Conservation (phyloP, 2,888 invertebrate genomes). For the Polyommatus iphigenia region DNA sequence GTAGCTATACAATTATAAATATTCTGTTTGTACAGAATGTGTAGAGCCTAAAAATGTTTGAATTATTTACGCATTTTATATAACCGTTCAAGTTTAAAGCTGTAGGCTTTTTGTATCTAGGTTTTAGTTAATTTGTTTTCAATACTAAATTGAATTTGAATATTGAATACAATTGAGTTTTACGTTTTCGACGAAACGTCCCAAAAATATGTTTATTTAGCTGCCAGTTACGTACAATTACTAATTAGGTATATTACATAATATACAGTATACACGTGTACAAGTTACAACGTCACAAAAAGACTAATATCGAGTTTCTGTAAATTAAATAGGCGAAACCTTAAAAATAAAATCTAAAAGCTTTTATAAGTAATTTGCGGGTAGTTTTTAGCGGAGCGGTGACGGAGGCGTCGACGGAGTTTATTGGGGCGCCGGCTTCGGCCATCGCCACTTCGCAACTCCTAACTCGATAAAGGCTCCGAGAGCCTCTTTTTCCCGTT, state of each 20-base stretch:
- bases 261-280: no score
- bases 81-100: not conserved
- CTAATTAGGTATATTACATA: no score
- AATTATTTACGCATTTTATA: not conserved
- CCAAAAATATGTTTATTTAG: no score
- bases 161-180: not conserved
- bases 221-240: no score
- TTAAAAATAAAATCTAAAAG: conserved; percentile 10
- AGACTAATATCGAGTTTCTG: not conserved
- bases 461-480: conserved; percentile 67
- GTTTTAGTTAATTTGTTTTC: not conserved
- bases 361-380: conserved; percentile 34
- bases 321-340: not conserved
- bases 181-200: no score
- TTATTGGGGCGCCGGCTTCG: conserved; percentile 70
- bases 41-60: not conserved
- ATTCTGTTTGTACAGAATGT: not conserved
- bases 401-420: conserved; percentile 58
- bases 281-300: not conserved
- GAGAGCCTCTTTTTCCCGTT: conserved; percentile 66
- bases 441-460: conserved; percentile 69
- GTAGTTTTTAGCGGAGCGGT: conserved; percentile 46
- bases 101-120: not conserved
- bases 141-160: not conserved
- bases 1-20: not conserved